Conservation (phyloP, 1,140 invertebrate genomes). For the Nylanderia fulva region DNA sequence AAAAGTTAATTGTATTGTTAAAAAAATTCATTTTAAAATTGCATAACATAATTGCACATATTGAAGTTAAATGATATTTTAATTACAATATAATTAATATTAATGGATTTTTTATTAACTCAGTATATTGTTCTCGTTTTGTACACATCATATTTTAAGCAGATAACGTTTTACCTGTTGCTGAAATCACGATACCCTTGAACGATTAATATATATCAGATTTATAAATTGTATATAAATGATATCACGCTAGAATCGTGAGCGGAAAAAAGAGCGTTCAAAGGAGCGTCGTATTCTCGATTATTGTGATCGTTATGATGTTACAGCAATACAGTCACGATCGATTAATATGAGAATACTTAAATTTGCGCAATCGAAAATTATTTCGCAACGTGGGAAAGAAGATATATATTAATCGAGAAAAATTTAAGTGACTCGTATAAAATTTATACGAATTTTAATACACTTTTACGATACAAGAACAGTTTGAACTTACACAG, state of each 20-base stretch:
- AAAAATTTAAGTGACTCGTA: constrained; percentile 12
- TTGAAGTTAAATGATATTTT: background rate
- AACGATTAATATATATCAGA: constrained; percentile 49
- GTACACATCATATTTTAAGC: background rate
- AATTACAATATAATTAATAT: background rate
- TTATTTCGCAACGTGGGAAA: constrained; percentile 37
- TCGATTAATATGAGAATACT: constrained; percentile 53
- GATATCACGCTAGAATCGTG: constrained; percentile 31
- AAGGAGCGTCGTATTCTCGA: constrained; percentile 34
- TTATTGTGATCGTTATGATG: constrained; percentile 30
- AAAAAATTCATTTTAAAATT: too few relatives aligned
- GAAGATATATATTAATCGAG: constrained; percentile 36
- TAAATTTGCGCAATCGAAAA: constrained; percentile 53
- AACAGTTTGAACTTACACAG: background rate
- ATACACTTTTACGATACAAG: background rate
- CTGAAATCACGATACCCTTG: constrained; percentile 31
- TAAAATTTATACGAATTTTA: too few relatives aligned
- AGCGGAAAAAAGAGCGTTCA: background rate
- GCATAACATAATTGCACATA: background rate
- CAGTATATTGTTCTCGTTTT: background rate
- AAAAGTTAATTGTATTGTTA: constrained; percentile 5
- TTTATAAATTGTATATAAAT: constrained; percentile 40
- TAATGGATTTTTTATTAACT: background rate
- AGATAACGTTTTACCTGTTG: background rate
- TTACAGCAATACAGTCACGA: constrained; percentile 52